These are phyloP conservation scores for Pocillopora verrucosa DNA, from an alignment of 64 coral and sea anemone genomes.

Conservation along the genomic window DNA sequence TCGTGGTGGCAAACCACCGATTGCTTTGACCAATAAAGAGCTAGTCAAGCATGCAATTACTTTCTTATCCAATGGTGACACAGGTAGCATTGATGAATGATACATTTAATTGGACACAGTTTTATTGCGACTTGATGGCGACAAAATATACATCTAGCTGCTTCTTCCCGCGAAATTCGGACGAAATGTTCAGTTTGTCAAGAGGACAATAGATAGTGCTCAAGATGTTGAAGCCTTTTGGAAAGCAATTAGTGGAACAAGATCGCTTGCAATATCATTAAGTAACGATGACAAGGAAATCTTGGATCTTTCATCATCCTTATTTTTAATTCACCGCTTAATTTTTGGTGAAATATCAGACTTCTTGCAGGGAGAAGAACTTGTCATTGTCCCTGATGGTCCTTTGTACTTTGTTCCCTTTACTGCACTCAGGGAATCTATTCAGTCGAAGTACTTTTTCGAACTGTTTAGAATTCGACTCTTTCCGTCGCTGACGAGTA, in stretches of 20 bases:
- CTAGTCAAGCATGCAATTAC: no score
- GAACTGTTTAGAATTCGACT: slow-evolving; percentile 15
- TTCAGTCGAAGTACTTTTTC: not conserved
- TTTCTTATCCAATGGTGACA: no score
- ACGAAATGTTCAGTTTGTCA: not conserved
- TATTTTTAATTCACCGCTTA: not conserved
- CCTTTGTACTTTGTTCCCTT: slow-evolving; percentile 26
- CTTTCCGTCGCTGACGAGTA: slow-evolving; percentile 21
- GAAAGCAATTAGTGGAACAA: not conserved
- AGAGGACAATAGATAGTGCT: not conserved
- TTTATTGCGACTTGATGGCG: not conserved
- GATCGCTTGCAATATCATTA: not conserved
- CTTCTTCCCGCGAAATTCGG: not conserved
- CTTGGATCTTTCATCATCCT: not conserved
- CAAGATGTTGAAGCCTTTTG: not conserved
- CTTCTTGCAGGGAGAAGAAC: not conserved
- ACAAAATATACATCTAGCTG: not conserved
- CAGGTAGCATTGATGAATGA: not conserved
- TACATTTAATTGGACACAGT: not conserved
- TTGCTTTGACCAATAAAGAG: no score
- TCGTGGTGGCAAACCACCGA: no score
- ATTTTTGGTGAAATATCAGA: not conserved
- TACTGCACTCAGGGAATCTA: not conserved
- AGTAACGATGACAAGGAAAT: not conserved
- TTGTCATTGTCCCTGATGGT: slow-evolving; percentile 12